Percentiles rank a stretch among this genome's conserved stretches.
phyloP scores from a whole-genome alignment of 1,140 invertebrate genomes.

The Anastatus disparis region DNA sequence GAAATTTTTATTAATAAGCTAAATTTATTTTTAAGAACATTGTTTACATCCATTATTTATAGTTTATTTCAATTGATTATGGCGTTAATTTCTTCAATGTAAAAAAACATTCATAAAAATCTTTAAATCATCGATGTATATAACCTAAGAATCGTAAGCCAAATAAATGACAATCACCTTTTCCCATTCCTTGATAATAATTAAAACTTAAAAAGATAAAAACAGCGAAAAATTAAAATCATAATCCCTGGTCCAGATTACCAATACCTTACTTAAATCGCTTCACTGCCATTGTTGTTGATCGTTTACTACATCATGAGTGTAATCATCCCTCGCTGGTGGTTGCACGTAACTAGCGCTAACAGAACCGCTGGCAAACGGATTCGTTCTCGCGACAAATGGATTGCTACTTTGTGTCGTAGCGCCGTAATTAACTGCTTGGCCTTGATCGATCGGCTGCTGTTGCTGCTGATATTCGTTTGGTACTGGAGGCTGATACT shows the following conservation, averaged over 20 bases:
- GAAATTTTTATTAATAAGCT: too few relatives aligned
- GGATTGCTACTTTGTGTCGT: constrained; percentile 62
- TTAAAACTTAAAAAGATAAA: too few relatives aligned
- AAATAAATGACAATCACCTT: too few relatives aligned
- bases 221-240: too few relatives aligned
- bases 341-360: constrained; percentile 59
- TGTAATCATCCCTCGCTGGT: constrained; percentile 57
- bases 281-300: constrained; percentile 58
- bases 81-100: too few relatives aligned
- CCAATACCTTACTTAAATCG: not conserved
- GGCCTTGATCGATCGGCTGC: constrained; percentile 35
- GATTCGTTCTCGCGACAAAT: constrained; percentile 63
- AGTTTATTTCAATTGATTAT: too few relatives aligned
- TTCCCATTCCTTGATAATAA: too few relatives aligned
- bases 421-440: constrained; percentile 60
- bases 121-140: too few relatives aligned
- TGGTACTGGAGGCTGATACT: constrained; percentile 20
- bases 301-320: constrained; percentile 58
- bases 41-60: too few relatives aligned
- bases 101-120: too few relatives aligned
- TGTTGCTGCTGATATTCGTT: constrained; percentile 48
- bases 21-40: too few relatives aligned
- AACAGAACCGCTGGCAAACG: constrained; percentile 55
- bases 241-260: constrained; percentile 20
- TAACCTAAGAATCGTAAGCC: too few relatives aligned